Evolutionary conservation across 2,797 vertebrate genomes (phyloP).

Genomic region (Hirundo rustica): DNA sequence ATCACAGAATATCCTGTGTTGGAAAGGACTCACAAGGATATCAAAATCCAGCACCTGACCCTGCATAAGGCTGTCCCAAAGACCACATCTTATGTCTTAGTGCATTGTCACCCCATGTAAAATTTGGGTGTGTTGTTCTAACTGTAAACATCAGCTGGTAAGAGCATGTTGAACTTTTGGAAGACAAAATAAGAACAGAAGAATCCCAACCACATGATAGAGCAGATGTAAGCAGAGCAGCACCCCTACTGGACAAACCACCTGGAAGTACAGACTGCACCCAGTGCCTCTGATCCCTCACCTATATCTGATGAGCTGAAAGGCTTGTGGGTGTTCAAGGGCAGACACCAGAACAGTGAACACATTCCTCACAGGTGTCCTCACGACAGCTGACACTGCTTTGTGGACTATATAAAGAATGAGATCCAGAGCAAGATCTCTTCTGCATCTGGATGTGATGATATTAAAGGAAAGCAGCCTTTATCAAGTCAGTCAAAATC

Average conservation of each 20-base stretch:
- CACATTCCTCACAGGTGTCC: fast-evolving
- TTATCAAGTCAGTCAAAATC: background rate
- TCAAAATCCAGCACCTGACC: background rate
- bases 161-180: background rate
- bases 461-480: background rate
- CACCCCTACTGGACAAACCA: background rate
- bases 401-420: background rate
- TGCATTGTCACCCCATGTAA: background rate
- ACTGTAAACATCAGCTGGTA: background rate
- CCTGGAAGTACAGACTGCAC: background rate
- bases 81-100: background rate
- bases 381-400: background rate
- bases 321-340: background rate
- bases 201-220: background rate
- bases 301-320: background rate
- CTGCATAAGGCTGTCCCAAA: background rate
- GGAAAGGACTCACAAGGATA: background rate
- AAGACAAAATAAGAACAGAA: background rate
- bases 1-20: background rate
- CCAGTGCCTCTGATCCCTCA: background rate
- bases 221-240: background rate
- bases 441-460: background rate
- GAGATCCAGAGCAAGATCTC: background rate
- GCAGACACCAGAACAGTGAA: background rate
- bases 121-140: background rate